These are phyloP conservation scores for Drosophila lacicola DNA, from an alignment of 2,888 invertebrate species.

Conservation along the genomic window DNA sequence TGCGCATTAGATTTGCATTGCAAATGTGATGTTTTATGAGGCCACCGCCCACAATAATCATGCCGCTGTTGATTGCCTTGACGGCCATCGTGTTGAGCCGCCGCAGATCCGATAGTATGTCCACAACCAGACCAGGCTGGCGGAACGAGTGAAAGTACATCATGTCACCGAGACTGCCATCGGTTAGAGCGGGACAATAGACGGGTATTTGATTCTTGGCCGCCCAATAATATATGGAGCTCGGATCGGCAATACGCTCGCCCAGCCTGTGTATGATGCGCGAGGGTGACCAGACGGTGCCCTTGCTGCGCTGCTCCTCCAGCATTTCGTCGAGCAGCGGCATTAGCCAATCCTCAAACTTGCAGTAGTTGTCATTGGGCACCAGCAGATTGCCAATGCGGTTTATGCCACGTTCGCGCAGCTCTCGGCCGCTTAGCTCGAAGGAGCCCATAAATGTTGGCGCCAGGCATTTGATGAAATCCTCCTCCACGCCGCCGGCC, in stretches of 20 bases:
- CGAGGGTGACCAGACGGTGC: conserved; percentile 95
- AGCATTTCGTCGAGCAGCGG: conserved; percentile 96
- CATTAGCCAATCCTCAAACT: conserved; percentile 98
- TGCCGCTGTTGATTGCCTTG: conserved; percentile 96
- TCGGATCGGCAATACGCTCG: conserved; percentile 94
- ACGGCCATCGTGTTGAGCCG: conserved; percentile 97
- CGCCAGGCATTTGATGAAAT: conserved; percentile 98
- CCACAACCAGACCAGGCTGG: conserved; percentile 95
- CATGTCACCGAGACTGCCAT: conserved; percentile 99
- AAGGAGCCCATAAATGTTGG: conserved; percentile 98
- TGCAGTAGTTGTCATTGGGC: conserved; percentile 99
- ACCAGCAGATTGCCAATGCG: conserved; percentile 95
- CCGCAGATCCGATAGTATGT: conserved; percentile 96
- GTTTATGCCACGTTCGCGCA: conserved; percentile 94
- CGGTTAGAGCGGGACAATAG: conserved; percentile 98
- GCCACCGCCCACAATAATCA: conserved; percentile 98
- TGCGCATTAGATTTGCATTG: conserved; percentile 99
- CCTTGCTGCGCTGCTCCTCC: conserved; percentile 91
- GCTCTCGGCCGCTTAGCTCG: conserved; percentile 90
- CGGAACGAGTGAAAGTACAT: conserved; percentile 99
- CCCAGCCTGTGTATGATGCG: conserved; percentile 93
- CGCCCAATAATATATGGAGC: conserved; percentile 98
- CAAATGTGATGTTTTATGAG: conserved; percentile 99
- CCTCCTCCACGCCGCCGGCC: conserved; percentile 99
- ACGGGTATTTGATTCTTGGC: conserved; percentile 98